These are phyloP conservation scores for Clytia hemisphaerica DNA, from an alignment of 30 jellyfish, hydroid and myxozoan genomes.

Conservation along the genomic window DNA sequence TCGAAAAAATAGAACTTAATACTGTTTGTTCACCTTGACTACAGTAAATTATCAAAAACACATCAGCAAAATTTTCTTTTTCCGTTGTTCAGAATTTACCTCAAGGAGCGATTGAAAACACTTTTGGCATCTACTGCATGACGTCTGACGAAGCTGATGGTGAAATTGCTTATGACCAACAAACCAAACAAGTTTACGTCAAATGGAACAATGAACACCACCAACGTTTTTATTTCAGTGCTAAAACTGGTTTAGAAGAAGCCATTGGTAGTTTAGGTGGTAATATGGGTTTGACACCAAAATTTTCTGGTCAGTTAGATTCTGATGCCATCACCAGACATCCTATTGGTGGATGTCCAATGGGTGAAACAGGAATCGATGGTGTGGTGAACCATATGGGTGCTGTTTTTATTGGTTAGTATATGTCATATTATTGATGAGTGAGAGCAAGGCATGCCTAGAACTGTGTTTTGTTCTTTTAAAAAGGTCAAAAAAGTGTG, in stretches of 20 bases:
- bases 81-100: slow-evolving; percentile 53
- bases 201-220: slow-evolving; percentile 84
- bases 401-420: slow-evolving; percentile 85
- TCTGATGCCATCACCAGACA: slow-evolving; percentile 61
- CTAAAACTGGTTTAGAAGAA: slow-evolving; percentile 79
- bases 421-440: too few species aligned
- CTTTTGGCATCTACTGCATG: slow-evolving; percentile 90
- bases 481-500: too few species aligned
- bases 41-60: background rate
- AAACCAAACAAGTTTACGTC: slow-evolving; percentile 54
- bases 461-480: too few species aligned
- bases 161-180: slow-evolving; percentile 51
- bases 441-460: too few species aligned
- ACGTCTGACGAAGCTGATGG: slow-evolving; percentile 90
- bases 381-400: slow-evolving; percentile 97
- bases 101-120: slow-evolving; percentile 34
- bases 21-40: background rate
- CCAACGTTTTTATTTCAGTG: slow-evolving; percentile 75
- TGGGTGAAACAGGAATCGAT: slow-evolving; percentile 91
- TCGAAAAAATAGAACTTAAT: background rate
- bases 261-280: slow-evolving; percentile 78
- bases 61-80: background rate
- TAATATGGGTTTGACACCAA: slow-evolving; percentile 63
- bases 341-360: slow-evolving; percentile 96
- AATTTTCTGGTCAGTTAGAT: slow-evolving; percentile 85